Evolutionary conservation across 2,113 vertebrate genomes (phyloP).

Genomic region (Stigmatopora argus): DNA sequence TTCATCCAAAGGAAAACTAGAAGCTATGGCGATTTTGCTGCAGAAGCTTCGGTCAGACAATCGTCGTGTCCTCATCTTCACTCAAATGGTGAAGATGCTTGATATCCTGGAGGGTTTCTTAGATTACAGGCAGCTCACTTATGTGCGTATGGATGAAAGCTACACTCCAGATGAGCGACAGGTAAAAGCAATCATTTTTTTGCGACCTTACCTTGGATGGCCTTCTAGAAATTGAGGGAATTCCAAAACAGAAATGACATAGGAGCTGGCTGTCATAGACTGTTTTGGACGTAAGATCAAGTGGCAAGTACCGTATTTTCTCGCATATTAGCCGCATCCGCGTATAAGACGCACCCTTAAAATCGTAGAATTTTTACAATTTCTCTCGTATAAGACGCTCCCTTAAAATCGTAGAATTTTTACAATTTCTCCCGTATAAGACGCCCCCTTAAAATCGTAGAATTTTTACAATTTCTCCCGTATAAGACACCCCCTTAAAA

Average conservation of each 20-base stretch:
- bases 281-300: background rate
- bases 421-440: too few species aligned
- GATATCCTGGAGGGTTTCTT: conserved; percentile 82
- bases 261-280: background rate
- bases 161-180: conserved; percentile 81
- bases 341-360: too few species aligned
- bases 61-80: conserved; percentile 87
- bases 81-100: conserved; percentile 80
- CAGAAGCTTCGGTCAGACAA: conserved; percentile 85
- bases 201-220: too few species aligned
- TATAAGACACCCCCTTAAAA: too few species aligned
- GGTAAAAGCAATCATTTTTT: conserved; percentile 60
- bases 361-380: too few species aligned
- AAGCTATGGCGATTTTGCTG: conserved; percentile 87
- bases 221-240: too few species aligned
- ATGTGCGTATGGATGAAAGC: conserved; percentile 88
- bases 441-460: too few species aligned
- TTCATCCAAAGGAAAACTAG: conserved; percentile 82
- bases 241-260: background rate
- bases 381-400: too few species aligned
- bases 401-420: too few species aligned
- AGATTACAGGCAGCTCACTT: conserved; percentile 83
- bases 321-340: too few species aligned
- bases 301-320: background rate
- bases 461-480: too few species aligned